These are phyloP conservation scores for Clarias batrachus DNA, from an alignment of 2,113 vertebrate species.

Conservation along the genomic window DNA sequence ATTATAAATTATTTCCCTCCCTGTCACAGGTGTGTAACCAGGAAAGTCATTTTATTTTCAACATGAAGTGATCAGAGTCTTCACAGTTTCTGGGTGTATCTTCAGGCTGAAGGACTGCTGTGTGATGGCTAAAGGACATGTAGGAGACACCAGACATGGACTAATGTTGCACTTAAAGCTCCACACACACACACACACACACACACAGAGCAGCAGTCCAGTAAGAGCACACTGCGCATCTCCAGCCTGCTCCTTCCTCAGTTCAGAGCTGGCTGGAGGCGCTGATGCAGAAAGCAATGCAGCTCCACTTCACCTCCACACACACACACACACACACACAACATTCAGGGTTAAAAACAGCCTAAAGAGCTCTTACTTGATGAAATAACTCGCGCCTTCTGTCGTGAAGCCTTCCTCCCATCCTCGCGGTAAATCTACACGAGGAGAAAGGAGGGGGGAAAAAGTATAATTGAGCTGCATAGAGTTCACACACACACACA, in stretches of 20 bases:
- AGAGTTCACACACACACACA: not conserved
- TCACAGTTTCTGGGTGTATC: too few relatives aligned
- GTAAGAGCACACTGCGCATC: not conserved
- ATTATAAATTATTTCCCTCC: too few relatives aligned
- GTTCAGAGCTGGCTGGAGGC: slow-evolving; percentile 16
- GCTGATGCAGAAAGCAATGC: slow-evolving; percentile 45
- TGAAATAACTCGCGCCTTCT: slow-evolving; percentile 98
- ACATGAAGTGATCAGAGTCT: too few relatives aligned
- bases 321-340: slow-evolving; percentile 1
- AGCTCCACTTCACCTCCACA: slow-evolving; percentile 14
- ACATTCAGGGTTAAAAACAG: not conserved
- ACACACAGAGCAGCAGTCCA: not conserved
- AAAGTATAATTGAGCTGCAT: not conserved
- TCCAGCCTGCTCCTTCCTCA: slow-evolving; percentile 6
- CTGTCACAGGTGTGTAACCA: too few relatives aligned
- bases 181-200: not conserved
- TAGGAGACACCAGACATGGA: too few relatives aligned
- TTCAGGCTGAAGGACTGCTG: not conserved
- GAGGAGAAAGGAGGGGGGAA: not conserved
- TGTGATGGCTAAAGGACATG: not conserved
- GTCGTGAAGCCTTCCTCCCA: slow-evolving; percentile 98
- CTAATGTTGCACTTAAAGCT: not conserved
- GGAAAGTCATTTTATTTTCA: too few relatives aligned
- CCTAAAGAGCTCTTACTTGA: slow-evolving; percentile 81
- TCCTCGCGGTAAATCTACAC: slow-evolving; percentile 88